These are phyloP conservation scores for Lipophrys pholis DNA, from an alignment of 2,113 vertebrate genomes.

Conservation along the genomic window DNA sequence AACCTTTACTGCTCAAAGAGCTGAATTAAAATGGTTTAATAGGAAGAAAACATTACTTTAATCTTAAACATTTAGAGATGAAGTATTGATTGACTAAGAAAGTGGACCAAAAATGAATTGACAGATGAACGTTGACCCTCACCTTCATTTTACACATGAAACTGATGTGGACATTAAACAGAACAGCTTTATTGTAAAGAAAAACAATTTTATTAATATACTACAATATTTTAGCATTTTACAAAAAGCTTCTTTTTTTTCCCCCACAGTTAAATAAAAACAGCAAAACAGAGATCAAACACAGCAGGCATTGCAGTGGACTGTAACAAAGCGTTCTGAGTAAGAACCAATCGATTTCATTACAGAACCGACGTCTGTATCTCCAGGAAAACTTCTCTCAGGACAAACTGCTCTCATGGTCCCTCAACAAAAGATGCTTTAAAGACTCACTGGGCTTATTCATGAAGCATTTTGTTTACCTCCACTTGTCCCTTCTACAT, in stretches of 20 bases:
- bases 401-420: constrained; percentile 51
- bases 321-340: constrained; percentile 33
- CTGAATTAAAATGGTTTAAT: too few relatives aligned
- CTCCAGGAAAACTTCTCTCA: constrained; percentile 1
- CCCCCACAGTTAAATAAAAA: constrained; percentile 77
- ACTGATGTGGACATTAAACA: background rate
- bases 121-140: too few relatives aligned
- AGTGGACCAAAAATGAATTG: too few relatives aligned
- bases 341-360: constrained; percentile 5
- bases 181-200: constrained; percentile 41
- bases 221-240: constrained; percentile 70
- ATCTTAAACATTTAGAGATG: too few relatives aligned
- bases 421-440: constrained; percentile 44
- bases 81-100: too few relatives aligned
- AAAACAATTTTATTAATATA: constrained; percentile 76
- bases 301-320: constrained; percentile 49
- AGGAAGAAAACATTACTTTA: too few relatives aligned
- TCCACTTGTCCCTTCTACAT: background rate
- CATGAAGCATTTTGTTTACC: constrained; percentile 33
- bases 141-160: too few relatives aligned
- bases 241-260: constrained; percentile 64
- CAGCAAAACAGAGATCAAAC: constrained; percentile 60
- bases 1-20: too few relatives aligned
- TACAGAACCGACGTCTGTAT: background rate
- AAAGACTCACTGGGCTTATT: constrained; percentile 65